Evolutionary conservation across 2,797 vertebrate genomes (phyloP).

Genomic region (Salmo trutta): DNA sequence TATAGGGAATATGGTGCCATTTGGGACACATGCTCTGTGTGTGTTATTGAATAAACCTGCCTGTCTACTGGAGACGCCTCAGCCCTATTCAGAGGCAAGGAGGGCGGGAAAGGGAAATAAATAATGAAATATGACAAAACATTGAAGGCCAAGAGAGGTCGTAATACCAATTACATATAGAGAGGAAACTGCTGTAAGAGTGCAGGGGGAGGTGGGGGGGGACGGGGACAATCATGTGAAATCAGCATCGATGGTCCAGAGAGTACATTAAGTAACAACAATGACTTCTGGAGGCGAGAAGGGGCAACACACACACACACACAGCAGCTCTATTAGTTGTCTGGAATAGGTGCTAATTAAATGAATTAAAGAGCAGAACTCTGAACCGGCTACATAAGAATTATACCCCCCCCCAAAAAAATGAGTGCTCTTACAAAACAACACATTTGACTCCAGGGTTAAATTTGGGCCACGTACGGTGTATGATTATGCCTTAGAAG

Average conservation of each 20-base stretch:
- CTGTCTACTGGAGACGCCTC: neutral
- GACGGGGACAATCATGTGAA: slow-evolving; percentile 46
- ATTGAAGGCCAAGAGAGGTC: slow-evolving; percentile 29
- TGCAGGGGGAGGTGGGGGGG: slow-evolving; percentile 39
- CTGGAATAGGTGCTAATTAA: too few relatives aligned
- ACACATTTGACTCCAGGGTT: slow-evolving; percentile 34
- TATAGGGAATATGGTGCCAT: neutral
- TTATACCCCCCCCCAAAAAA: slow-evolving; percentile 37
- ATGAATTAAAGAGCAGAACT: slow-evolving; percentile 28
- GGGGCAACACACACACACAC: slow-evolving; percentile 29
- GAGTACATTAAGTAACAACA: slow-evolving; percentile 57
- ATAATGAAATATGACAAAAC: slow-evolving; percentile 46
- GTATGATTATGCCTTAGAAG: slow-evolving; percentile 52
- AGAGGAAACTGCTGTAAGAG: slow-evolving; percentile 43
- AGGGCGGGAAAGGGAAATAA: slow-evolving; percentile 22
- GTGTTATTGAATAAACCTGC: slow-evolving; percentile 34
- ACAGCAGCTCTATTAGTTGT: slow-evolving; percentile 47
- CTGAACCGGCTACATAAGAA: slow-evolving; percentile 56
- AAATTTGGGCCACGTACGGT: slow-evolving; percentile 47
- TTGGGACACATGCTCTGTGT: slow-evolving; percentile 20
- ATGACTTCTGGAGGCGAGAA: slow-evolving; percentile 54
- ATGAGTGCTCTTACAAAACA: slow-evolving; percentile 56
- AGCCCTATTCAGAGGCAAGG: neutral
- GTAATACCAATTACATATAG: slow-evolving; percentile 48
- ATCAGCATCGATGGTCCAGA: slow-evolving; percentile 48